Evolutionary conservation across 2,797 vertebrate species (phyloP).

Genomic region (Pseudochaenichthys georgianus): DNA sequence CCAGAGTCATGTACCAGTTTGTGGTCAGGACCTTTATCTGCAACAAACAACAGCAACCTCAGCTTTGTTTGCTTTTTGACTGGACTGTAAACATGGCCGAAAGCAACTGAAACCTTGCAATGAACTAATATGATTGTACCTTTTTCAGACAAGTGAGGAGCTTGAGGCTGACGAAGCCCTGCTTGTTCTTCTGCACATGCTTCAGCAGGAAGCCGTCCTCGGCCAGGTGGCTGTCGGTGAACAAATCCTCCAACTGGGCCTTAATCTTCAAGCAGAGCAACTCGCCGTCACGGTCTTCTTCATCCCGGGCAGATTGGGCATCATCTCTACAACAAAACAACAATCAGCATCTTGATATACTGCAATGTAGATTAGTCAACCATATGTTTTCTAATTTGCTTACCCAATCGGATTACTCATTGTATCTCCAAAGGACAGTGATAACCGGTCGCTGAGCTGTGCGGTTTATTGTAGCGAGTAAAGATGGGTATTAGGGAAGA

Average conservation of each 20-base stretch:
- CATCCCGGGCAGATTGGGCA: conserved; percentile 21
- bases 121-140: conserved; percentile 41
- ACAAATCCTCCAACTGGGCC: conserved; percentile 64
- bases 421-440: conserved; percentile 16
- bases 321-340: conserved; percentile 43
- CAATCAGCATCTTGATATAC: conserved; percentile 26
- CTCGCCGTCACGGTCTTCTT: conserved; percentile 30
- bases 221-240: conserved; percentile 66
- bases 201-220: conserved; percentile 71
- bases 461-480: conserved; percentile 15
- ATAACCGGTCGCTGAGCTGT: conserved; percentile 12
- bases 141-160: conserved; percentile 70
- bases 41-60: conserved; percentile 42
- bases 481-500: conserved; percentile 14
- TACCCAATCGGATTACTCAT: conserved; percentile 58
- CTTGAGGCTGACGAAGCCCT: conserved; percentile 68
- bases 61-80: conserved; percentile 48
- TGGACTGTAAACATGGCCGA: conserved; percentile 11
- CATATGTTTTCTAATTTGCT: conserved; percentile 40
- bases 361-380: conserved; percentile 6
- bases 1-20: conserved; percentile 85
- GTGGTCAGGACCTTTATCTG: conserved; percentile 87
- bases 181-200: conserved; percentile 65
- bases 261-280: conserved; percentile 54
- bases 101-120: conserved; percentile 18